These are phyloP conservation scores for Tragelaphus strepsiceros DNA, from an alignment of 2,113 vertebrate species.

Conservation along the genomic window DNA sequence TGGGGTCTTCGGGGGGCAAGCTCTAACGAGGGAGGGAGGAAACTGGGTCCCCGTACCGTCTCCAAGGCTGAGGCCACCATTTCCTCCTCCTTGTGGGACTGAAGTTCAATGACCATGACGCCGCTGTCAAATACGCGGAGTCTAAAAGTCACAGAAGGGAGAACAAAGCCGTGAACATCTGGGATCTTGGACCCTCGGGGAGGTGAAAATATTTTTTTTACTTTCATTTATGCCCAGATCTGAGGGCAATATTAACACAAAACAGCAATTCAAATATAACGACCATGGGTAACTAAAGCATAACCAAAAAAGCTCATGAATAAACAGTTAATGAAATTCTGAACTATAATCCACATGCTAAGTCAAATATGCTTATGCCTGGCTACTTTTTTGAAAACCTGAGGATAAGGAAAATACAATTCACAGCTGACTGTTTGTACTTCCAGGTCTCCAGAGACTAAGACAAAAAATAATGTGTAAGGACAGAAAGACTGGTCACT, in stretches of 20 bases:
- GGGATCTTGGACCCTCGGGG: background rate
- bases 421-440: background rate
- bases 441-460: background rate
- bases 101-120: constrained; percentile 98
- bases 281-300: background rate
- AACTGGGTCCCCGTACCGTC: constrained; percentile 81
- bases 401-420: background rate
- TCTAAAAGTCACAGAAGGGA: constrained; percentile 76
- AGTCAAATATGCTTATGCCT: background rate
- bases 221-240: background rate
- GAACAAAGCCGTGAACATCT: background rate
- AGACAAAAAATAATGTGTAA: background rate
- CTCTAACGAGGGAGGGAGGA: constrained; percentile 47
- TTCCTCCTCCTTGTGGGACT: constrained; percentile 98
- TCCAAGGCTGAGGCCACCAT: constrained; percentile 97
- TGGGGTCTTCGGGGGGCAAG: background rate
- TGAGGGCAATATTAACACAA: background rate
- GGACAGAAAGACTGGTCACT: background rate
- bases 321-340: background rate
- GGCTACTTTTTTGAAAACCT: background rate
- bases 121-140: constrained; percentile 97
- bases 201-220: background rate
- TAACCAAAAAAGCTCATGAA: background rate
- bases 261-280: background rate
- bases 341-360: background rate